phyloP scores from a whole-genome alignment of 2,888 invertebrate genomes.

The Silvanus unidentatus region DNA sequence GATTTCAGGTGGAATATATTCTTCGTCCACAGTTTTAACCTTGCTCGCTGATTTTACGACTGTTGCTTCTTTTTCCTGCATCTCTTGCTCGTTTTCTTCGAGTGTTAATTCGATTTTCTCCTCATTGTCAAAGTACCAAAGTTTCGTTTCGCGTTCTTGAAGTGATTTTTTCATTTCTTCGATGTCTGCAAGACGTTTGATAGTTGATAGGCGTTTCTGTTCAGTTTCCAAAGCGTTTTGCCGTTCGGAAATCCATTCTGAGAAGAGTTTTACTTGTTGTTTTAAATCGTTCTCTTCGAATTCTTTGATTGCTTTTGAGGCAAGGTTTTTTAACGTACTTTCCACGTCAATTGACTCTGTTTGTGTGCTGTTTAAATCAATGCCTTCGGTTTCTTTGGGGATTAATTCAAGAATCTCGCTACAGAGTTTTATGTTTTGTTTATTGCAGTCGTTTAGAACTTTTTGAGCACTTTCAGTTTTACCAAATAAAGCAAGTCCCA shows the following conservation, averaged over 20 bases:
- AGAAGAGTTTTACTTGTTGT: constrained; percentile 54
- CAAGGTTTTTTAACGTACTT: constrained; percentile 45
- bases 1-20: background rate
- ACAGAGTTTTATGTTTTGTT: constrained; percentile 35
- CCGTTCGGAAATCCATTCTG: constrained; percentile 54
- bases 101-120: constrained; percentile 68
- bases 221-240: constrained; percentile 56
- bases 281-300: constrained; percentile 51
- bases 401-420: constrained; percentile 43
- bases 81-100: constrained; percentile 47
- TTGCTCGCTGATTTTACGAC: background rate
- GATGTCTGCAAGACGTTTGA: constrained; percentile 51
- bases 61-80: background rate
- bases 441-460: constrained; percentile 37
- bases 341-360: constrained; percentile 33
- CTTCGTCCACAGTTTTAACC: background rate
- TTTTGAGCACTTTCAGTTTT: constrained; percentile 34
- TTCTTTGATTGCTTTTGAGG: constrained; percentile 49
- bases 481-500: constrained; percentile 43
- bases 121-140: constrained; percentile 80
- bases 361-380: constrained; percentile 24
- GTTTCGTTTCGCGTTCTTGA: constrained; percentile 55
- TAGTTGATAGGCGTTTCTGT: constrained; percentile 48
- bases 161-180: constrained; percentile 55
- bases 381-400: constrained; percentile 33